phyloP scores from a whole-genome alignment of 2,797 vertebrate genomes.

The Poliocrania exsul region DNA sequence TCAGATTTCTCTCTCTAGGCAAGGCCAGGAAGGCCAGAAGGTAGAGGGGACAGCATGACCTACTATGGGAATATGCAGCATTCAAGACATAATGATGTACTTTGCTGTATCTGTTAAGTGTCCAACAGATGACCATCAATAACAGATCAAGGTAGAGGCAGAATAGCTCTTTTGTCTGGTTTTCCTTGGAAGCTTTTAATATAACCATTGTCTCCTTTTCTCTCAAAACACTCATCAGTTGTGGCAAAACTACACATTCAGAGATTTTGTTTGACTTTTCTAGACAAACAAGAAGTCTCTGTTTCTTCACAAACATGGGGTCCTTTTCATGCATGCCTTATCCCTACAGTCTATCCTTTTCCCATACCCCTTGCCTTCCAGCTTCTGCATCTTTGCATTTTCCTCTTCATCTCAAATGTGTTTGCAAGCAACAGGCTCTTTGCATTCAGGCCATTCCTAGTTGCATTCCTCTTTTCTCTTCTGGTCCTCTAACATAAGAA shows the following conservation, averaged over 20 bases:
- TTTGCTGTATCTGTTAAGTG: background rate
- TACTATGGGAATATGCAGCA: background rate
- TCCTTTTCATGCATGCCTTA: accelerated
- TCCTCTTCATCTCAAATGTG: background rate
- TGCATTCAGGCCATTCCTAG: background rate
- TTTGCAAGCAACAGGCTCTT: background rate
- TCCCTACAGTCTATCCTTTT: background rate
- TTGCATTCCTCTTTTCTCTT: background rate
- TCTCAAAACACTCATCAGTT: background rate
- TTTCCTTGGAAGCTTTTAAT: background rate
- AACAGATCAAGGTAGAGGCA: background rate
- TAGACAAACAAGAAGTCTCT: background rate
- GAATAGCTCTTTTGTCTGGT: background rate
- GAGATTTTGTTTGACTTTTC: background rate
- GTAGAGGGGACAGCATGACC: background rate
- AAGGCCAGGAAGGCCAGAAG: constrained; percentile 1
- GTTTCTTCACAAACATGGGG: background rate
- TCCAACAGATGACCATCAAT: background rate
- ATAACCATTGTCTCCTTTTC: background rate
- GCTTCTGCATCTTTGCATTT: background rate
- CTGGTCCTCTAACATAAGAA: background rate
- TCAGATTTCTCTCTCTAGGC: constrained; percentile 1
- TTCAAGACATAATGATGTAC: background rate
- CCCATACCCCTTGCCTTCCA: background rate
- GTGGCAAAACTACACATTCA: background rate